phyloP scores from a whole-genome alignment of 2,113 vertebrate genomes.

The Dipodomys ordii region DNA sequence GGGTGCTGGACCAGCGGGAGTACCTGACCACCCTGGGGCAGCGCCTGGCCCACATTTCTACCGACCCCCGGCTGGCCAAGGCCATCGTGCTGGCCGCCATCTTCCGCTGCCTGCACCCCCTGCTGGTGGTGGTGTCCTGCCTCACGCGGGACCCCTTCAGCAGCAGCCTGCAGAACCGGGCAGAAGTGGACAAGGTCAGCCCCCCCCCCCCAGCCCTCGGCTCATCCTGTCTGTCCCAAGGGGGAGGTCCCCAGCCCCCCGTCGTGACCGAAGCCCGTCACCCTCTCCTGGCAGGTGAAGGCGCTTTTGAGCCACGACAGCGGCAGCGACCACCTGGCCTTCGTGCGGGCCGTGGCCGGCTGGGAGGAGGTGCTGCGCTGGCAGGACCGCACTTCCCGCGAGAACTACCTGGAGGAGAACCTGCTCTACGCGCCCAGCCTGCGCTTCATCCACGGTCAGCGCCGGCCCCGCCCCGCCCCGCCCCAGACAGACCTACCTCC shows the following conservation, averaged over 20 bases:
- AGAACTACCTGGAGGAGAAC: slow-evolving; percentile 90
- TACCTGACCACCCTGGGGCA: slow-evolving; percentile 94
- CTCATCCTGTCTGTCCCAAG: too few species aligned
- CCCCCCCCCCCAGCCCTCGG: too few species aligned
- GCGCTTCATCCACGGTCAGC: slow-evolving; percentile 94
- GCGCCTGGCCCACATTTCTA: slow-evolving; percentile 93
- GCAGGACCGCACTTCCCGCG: slow-evolving; percentile 86
- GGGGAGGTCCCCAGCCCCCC: accelerated
- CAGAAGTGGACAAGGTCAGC: slow-evolving; percentile 91
- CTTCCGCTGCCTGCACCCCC: slow-evolving; percentile 94
- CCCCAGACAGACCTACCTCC: not conserved
- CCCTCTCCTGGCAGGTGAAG: slow-evolving; percentile 89
- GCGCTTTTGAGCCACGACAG: slow-evolving; percentile 90
- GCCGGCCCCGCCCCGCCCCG: too few species aligned
- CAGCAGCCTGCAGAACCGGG: slow-evolving; percentile 95
- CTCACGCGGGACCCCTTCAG: slow-evolving; percentile 97
- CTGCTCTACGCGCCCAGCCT: slow-evolving; percentile 91
- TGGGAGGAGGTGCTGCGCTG: slow-evolving; percentile 91
- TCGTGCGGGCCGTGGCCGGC: slow-evolving; percentile 91
- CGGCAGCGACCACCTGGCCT: slow-evolving; percentile 94
- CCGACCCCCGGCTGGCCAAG: slow-evolving; percentile 96
- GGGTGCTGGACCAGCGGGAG: slow-evolving; percentile 93
- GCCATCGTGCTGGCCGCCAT: slow-evolving; percentile 93
- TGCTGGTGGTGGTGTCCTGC: slow-evolving; percentile 94
- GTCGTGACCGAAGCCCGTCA: accelerated